Conservation (phyloP, 2,888 invertebrate genomes). For the Heteropelma amictum region DNA sequence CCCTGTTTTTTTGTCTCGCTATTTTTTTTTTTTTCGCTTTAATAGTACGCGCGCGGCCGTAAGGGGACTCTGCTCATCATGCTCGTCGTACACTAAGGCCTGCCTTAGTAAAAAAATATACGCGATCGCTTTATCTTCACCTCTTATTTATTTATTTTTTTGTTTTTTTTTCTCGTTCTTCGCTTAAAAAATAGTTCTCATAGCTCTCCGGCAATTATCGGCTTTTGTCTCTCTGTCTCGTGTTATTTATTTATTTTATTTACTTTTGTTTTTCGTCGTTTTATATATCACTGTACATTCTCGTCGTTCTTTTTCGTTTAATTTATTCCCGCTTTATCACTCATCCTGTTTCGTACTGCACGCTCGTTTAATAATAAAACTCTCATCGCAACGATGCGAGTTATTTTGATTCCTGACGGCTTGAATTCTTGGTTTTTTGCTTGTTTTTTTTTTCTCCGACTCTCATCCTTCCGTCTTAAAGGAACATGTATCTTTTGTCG, state of each 20-base stretch:
- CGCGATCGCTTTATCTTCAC: constrained; percentile 74
- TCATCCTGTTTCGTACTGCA: constrained; percentile 26
- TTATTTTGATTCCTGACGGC: constrained; percentile 37
- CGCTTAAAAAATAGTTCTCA: constrained; percentile 78
- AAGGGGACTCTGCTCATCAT: constrained; percentile 51
- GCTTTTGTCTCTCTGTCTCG: constrained; percentile 27
- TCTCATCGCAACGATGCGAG: constrained; percentile 36
- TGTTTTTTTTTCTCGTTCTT: constrained; percentile 12
- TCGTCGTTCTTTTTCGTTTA: neutral
- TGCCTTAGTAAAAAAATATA: constrained; percentile 78
- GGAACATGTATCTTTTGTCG: constrained; percentile 34
- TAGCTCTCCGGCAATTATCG: constrained; percentile 59
- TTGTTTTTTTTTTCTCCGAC: neutral
- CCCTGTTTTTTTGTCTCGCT: constrained; percentile 34
- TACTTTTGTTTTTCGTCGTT: neutral
- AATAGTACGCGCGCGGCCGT: constrained; percentile 42
- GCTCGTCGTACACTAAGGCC: constrained; percentile 73
- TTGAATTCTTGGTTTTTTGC: constrained; percentile 66
- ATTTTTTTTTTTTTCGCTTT: too few relatives aligned
- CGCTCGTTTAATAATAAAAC: constrained; percentile 56
- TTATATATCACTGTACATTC: neutral
- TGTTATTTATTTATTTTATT: neutral
- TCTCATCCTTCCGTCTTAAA: constrained; percentile 24
- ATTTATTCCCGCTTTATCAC: constrained; percentile 2
- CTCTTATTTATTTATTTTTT: constrained; percentile 27